Conservation (phyloP, 2,888 invertebrate genomes). For the Nephrotoma flavescens region DNA sequence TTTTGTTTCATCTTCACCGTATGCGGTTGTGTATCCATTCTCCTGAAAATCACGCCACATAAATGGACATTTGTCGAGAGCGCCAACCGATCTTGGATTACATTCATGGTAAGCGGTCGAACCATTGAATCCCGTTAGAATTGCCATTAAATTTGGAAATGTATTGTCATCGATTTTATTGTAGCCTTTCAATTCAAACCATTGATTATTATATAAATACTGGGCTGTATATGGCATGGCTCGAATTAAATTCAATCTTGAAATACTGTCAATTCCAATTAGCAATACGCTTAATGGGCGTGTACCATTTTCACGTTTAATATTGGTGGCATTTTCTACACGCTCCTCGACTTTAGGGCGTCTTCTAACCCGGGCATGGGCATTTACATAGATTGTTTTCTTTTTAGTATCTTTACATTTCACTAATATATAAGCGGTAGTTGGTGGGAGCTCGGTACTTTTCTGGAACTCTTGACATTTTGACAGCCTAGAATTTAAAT, state of each 20-base stretch:
- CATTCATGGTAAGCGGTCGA: constrained; percentile 34
- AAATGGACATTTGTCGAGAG: constrained; percentile 54
- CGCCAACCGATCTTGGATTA: constrained; percentile 35
- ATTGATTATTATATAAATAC: constrained; percentile 50
- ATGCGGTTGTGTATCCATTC: constrained; percentile 61
- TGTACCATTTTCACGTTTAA: constrained; percentile 29
- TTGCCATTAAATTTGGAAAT: constrained; percentile 77
- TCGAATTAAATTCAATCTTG: constrained; percentile 58
- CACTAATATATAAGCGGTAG: constrained; percentile 36
- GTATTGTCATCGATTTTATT: constrained; percentile 75
- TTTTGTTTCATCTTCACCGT: constrained; percentile 58
- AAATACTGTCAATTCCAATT: constrained; percentile 75
- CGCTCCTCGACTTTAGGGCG: constrained; percentile 35
- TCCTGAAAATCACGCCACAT: constrained; percentile 63
- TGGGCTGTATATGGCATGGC: constrained; percentile 58
- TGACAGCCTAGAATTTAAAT: constrained; percentile 16
- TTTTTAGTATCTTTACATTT: constrained; percentile 28
- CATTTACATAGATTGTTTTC: constrained; percentile 18
- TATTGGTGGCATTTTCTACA: constrained; percentile 17
- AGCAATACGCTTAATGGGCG: constrained; percentile 50
- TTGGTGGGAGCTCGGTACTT: constrained; percentile 23
- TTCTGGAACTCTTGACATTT: constrained; percentile 34
- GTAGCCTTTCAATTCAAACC: constrained; percentile 61
- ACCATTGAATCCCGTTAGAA: constrained; percentile 51
- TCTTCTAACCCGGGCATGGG: constrained; percentile 40